Evolutionary conservation across 2,113 vertebrate genomes (phyloP), one percentile per base, ranked within the genome.

Genomic region (Tragelaphus imberbis): DNA sequence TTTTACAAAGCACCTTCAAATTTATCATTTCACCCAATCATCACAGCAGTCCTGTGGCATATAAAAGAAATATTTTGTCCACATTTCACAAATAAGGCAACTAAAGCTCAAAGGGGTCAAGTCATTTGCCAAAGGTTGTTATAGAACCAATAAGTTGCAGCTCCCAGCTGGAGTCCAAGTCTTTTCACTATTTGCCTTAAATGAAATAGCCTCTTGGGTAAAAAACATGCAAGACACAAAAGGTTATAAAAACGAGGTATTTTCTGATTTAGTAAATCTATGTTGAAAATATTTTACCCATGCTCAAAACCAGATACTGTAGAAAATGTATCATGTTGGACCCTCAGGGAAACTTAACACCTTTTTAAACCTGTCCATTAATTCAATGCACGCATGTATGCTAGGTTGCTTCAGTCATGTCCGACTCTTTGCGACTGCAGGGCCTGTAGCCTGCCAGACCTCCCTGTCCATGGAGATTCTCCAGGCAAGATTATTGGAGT

Each of bases 1-100:
- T 36, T 58, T 90, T 47, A 55, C 17, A 95, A 55, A 95, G 30
- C 6, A 96, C 44, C 94, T 94, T 86, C n/a, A 93, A 94, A 61
- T 75, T 80, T 68, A 40, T 84, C 33, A 95, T 81, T 91, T 82
- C 65, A 85, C n/a, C 82, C 55, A 80, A 82, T 63, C 59, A 92
- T 90, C 84, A 59, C 9, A 92, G 30, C 15, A 77, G 55, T 53
- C 49, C n/a, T 86, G 10, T 58, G 55, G 81, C 6, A 7, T 55
- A 92, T 47, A 61, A 94, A 85, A 88, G 82, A 92, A 7, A 49
- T 79, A n/a, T 80, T 93, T 91, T 84, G 10, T 44, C 93, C 80
- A 63, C 53, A 68, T 84, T 96, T 91, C 82, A 84, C 71, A 93
- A 90, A 87, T 84, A 80, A 94, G 49, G 51, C 36, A 71, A 61